Percentiles rank a stretch among this genome's conserved stretches.
Conservation (phyloP, 1,140 invertebrate species). For the Phenacoccus solenopsis region DNA sequence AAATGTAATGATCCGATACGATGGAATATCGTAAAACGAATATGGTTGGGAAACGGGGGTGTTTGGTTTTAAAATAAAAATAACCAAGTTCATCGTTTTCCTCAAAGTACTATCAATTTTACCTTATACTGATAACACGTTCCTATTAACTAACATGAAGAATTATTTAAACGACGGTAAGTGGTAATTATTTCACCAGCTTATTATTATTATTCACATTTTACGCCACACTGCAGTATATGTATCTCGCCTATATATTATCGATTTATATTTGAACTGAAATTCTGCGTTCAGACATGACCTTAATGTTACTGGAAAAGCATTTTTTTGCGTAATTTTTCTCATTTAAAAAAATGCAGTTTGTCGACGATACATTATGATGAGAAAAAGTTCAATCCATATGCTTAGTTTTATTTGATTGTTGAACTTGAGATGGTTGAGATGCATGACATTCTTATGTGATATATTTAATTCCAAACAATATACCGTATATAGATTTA, state of each 20-base stretch:
- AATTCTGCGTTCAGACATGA: conserved; percentile 1
- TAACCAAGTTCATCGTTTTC: conserved; percentile 8
- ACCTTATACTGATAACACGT: conserved; percentile 8
- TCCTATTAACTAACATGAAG: neutral
- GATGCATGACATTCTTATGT: neutral
- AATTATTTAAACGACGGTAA: neutral
- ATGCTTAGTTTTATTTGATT: neutral
- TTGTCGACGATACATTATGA: neutral
- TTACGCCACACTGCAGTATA: conserved; percentile 12
- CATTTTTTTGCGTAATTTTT: neutral
- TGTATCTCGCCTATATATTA: conserved; percentile 14
- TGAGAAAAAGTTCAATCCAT: neutral
- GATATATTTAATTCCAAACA: neutral
- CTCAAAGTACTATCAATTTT: conserved; percentile 14
- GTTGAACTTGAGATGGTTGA: neutral
- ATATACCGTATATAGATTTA: too few species aligned
- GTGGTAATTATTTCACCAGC: neutral
- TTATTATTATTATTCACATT: neutral
- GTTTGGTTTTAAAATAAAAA: conserved; percentile 13
- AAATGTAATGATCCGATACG: too few species aligned
- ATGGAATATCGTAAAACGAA: too few species aligned
- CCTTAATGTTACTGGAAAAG: conserved; percentile 6
- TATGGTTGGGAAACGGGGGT: conserved; percentile 5
- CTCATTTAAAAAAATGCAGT: too few species aligned
- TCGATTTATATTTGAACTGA: conserved; percentile 6